Base-by-base conservation (phyloP, 2,113 vertebrate genomes). In the Gadus macrocephalus region DNA sequence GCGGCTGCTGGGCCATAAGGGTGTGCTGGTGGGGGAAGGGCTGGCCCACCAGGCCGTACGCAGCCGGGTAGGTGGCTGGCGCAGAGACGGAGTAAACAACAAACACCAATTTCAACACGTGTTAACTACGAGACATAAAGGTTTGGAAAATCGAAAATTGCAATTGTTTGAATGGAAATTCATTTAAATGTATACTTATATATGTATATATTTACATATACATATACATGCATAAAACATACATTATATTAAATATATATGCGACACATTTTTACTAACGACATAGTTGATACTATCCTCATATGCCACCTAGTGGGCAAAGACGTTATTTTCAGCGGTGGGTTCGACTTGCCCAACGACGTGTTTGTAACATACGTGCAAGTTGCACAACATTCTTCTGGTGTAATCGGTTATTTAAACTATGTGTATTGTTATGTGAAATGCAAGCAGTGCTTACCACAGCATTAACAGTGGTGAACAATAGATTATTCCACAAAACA, bases 21-120 rank as follows among this genome's bases (percentile, higher is more conserved):
- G 94, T 86, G 3, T 92, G 94, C 79, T 95, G 94, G 81, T 96
- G 95, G 6, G 95, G 92, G 82, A 97, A 97, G 0, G 95, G 94
- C 62, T 95, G 94, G 3, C 95, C 94, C 62, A 97, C 94, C 88
- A 97, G 90, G 82, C 94, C 85, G 69, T 97, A 97, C 71, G 95
- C 95, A 8, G 95, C 91, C 0, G 95, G 95, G 85, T 97, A 97
- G 72, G 95, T 93, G 74, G 95, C 95, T 96, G 92, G 53, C 1
- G 56, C 72, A 73, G 70, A 75, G 58, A 71, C 76, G 62, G 74
- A 67, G 64, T 58, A 80, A 58, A 58, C 22, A 62, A 61, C 59
- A 19, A 61, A 0, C 59, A 61, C 59, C 22, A 9, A 20, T 17
- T n/a, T 14, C 56, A 59, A 6, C 59, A 61, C 59, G n/a, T 14